Percentiles rank a stretch among this genome's conserved stretches.
phyloP scores from a whole-genome alignment of 2,797 vertebrate genomes.

The Esox lucius region DNA sequence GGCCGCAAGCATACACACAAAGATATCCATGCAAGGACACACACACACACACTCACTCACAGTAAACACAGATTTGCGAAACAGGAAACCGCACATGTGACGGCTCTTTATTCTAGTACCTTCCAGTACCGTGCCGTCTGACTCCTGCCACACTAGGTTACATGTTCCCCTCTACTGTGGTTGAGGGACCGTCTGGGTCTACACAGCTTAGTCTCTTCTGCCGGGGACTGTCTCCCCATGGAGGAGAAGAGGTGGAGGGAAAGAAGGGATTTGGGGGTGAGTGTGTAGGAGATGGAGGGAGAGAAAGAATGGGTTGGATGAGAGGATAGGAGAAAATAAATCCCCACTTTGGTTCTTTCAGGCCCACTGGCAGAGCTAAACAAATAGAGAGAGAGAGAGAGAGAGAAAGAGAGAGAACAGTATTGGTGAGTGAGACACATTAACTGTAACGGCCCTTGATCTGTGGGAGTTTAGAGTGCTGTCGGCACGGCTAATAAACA shows the following conservation, averaged over 20 bases:
- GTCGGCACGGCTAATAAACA: slow-evolving; percentile 85
- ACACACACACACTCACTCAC: background rate
- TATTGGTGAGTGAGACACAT: slow-evolving; percentile 73
- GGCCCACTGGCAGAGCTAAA: slow-evolving; percentile 70
- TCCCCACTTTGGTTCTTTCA: slow-evolving; percentile 59
- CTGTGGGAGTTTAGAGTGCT: slow-evolving; percentile 77
- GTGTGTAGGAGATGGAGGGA: slow-evolving; percentile 42
- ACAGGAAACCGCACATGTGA: slow-evolving; percentile 8
- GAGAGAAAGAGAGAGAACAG: slow-evolving; percentile 69
- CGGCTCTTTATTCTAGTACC: background rate
- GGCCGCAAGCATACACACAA: no score
- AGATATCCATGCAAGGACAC: no score
- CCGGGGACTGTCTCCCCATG: slow-evolving; percentile 37
- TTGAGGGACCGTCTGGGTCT: slow-evolving; percentile 56
- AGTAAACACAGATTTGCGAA: no score
- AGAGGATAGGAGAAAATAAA: slow-evolving; percentile 46
- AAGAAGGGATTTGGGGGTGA: slow-evolving; percentile 35
- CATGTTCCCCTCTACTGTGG: slow-evolving; percentile 49
- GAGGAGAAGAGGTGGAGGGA: slow-evolving; percentile 18
- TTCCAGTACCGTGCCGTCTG: background rate
- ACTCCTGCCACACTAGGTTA: slow-evolving; percentile 52
- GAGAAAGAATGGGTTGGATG: slow-evolving; percentile 30
- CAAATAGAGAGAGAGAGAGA: slow-evolving; percentile 66
- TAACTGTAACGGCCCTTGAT: slow-evolving; percentile 84
- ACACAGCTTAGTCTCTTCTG: slow-evolving; percentile 39